Conservation (phyloP, 2,113 vertebrate species). For the Plotosus lineatus region DNA sequence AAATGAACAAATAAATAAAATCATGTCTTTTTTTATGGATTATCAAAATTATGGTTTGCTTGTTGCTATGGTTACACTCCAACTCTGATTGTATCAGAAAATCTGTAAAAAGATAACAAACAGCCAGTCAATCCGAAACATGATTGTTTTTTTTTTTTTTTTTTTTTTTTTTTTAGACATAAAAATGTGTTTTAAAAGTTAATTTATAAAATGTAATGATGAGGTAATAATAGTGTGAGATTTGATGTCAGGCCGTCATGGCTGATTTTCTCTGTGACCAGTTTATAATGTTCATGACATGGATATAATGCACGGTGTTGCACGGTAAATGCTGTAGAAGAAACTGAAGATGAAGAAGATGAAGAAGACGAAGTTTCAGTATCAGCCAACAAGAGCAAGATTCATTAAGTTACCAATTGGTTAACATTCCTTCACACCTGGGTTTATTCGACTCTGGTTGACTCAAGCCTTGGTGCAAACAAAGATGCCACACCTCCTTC, state of each 20-base stretch:
- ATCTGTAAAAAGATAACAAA: not conserved
- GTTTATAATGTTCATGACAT: not conserved
- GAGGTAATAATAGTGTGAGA: not conserved
- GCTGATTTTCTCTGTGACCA: not conserved
- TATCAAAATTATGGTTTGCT: not conserved
- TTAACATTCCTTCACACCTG: conserved; percentile 19
- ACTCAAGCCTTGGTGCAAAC: not conserved
- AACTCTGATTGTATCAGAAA: not conserved
- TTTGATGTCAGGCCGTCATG: not conserved
- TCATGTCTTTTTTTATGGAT: too few relatives aligned
- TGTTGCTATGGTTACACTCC: not conserved
- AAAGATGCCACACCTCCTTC: conserved; percentile 11
- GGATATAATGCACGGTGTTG: too few relatives aligned
- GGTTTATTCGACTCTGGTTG: not conserved
- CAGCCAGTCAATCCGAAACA: too few relatives aligned
- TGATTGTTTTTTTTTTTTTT: too few relatives aligned
- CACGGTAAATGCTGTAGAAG: not conserved
- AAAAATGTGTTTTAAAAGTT: too few relatives aligned
- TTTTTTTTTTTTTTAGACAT: too few relatives aligned
- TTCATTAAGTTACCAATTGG: not conserved
- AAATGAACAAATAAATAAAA: too few relatives aligned
- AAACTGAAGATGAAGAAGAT: too few relatives aligned
- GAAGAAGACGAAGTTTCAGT: too few relatives aligned
- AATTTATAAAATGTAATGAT: too few relatives aligned
- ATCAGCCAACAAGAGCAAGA: not conserved